Evolutionary conservation across 2,113 vertebrate species (phyloP), one percentile per base, ranked within the genome.

Genomic region (Sander vitreus): DNA sequence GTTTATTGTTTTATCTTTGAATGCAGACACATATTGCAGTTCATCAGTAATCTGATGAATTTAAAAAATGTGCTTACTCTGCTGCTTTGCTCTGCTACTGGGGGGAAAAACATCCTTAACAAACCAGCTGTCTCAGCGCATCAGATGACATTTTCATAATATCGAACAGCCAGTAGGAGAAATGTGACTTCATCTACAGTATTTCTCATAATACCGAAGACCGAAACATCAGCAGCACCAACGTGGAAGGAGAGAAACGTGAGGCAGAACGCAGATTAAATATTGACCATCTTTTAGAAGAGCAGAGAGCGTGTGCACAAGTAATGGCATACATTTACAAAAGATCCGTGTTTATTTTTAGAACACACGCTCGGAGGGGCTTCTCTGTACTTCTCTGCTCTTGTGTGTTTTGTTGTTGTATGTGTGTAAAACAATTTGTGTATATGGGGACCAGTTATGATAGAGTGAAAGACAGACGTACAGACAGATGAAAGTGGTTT

Each of bases 241-340:
- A 11, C 13, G 60, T 33, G 63, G 50, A 76, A 30, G 53, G 48
- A 72, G 59, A 84, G 67, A 3, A 19, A 82, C 39, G 48, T 9
- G 36, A 79, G 64, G 51, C 59, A 25, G 69, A 85, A 66, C 12
- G 7, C 70, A 67, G 75, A 88, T 94, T 89, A 94, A 94, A 94
- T 94, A 94, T 93, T 94, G 91, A 94, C 93, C 87, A 75, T 73
- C 85, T 91, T 74, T 67, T 83, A 76, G 68, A 85, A 84, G 70
- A 77, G 85, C 74, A 74, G 48, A 74, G 82, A 87, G 76, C 77
- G 1, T 75, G 75, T 57, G 63, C 6, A 6, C 23, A 62, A 73
- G 89, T 83, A 86, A 87, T 87, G 58, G 63, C 81, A 71, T 58
- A 76, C 85, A 88, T 88, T 73, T 83, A 81, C 85, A 72, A 88